phyloP scores from a whole-genome alignment of 1,140 invertebrate species.

The Macrotrachela quadricornifera region DNA sequence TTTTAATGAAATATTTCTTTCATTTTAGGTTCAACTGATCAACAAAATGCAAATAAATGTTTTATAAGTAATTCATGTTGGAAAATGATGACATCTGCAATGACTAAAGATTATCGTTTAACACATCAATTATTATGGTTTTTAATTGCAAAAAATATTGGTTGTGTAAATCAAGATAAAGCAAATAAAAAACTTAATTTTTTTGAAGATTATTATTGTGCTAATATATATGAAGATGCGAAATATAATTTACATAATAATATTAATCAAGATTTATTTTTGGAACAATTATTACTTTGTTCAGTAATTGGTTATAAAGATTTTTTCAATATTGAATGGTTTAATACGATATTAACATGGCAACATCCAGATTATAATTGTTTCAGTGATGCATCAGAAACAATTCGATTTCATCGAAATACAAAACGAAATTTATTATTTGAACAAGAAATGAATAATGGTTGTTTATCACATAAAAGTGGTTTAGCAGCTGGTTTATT shows the following conservation, averaged over 20 bases:
- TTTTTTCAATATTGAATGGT: conserved; percentile 1
- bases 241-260: not conserved
- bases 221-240: not conserved
- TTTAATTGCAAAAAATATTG: not conserved
- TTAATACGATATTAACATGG: not conserved
- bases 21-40: no score
- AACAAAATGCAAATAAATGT: no score
- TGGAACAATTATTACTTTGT: conserved; percentile 6
- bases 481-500: no score
- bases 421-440: no score
- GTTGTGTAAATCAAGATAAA: not conserved
- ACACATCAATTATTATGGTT: conserved; percentile 7
- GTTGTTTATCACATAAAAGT: no score
- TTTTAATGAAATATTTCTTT: no score
- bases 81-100: no score
- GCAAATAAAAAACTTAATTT: not conserved
- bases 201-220: not conserved
- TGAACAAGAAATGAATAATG: no score
- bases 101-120: not conserved
- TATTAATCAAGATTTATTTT: conserved; percentile 2
- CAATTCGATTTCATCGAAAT: no score
- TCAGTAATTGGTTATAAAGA: not conserved
- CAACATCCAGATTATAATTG: not conserved
- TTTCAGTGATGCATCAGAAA: not conserved
- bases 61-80: no score